Conservation (phyloP, 2,797 vertebrate genomes). For the Scomberomorus guttatus region DNA sequence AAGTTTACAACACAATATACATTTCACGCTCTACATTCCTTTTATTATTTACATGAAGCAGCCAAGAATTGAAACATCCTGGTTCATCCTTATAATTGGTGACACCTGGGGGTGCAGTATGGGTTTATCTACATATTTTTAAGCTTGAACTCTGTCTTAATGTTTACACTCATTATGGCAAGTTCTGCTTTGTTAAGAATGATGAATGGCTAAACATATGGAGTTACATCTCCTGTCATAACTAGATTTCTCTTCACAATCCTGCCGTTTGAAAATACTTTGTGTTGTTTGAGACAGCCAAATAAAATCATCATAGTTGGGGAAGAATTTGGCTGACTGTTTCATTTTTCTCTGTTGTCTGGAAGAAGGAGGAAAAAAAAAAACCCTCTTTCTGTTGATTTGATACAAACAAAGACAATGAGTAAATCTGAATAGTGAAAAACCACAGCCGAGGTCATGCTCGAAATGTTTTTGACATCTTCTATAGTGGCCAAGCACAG, state of each 20-base stretch:
- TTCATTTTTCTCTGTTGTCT: slow-evolving; percentile 40
- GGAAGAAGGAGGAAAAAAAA: slow-evolving; percentile 7
- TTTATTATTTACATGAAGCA: slow-evolving; percentile 34
- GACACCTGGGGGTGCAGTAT: slow-evolving; percentile 6
- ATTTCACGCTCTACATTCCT: slow-evolving; percentile 19
- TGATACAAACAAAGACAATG: slow-evolving; percentile 41
- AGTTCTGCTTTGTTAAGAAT: slow-evolving; percentile 74
- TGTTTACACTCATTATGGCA: slow-evolving; percentile 65
- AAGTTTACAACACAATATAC: slow-evolving; percentile 21
- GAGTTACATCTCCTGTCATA: slow-evolving; percentile 68
- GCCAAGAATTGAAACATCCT: slow-evolving; percentile 39
- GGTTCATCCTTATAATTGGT: slow-evolving; percentile 23
- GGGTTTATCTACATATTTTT: slow-evolving; percentile 61
- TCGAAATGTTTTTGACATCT: slow-evolving; percentile 46
- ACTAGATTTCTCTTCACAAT: slow-evolving; percentile 35
- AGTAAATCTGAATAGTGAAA: slow-evolving; percentile 21
- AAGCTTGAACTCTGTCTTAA: slow-evolving; percentile 53
- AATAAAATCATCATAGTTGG: slow-evolving; percentile 64
- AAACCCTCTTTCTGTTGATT: slow-evolving; percentile 30
- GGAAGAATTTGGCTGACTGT: slow-evolving; percentile 47
- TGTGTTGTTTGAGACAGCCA: slow-evolving; percentile 67
- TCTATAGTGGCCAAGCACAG: slow-evolving; percentile 43
- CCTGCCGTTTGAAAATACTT: slow-evolving; percentile 52
- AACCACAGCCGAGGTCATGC: slow-evolving; percentile 22
- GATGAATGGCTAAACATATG: slow-evolving; percentile 66